Evolutionary conservation across 2,113 vertebrate species (phyloP).

Genomic region (Ictalurus punctatus): DNA sequence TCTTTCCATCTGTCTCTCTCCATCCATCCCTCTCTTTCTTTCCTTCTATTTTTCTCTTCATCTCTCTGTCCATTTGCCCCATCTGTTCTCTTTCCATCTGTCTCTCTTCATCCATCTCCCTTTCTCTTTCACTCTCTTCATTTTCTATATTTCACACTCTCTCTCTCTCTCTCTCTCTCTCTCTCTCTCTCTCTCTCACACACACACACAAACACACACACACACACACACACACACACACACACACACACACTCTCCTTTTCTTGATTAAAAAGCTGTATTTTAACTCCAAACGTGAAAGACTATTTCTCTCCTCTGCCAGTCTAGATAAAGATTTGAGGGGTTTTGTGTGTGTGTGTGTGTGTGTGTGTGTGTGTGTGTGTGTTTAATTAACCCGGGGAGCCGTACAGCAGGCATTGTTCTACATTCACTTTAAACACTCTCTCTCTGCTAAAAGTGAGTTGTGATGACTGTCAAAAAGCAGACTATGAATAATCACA

Average conservation of each 20-base stretch:
- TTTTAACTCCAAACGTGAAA: neutral
- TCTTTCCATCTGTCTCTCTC: neutral
- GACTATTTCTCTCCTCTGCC: neutral
- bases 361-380: neutral
- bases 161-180: neutral
- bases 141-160: neutral
- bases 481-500: neutral
- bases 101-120: neutral
- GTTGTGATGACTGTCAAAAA: slow-evolving; percentile 17
- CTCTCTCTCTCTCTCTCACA: neutral
- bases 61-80: neutral
- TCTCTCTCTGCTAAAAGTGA: neutral
- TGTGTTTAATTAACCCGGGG: neutral
- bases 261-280: neutral
- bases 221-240: neutral
- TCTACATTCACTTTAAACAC: slow-evolving; percentile 4
- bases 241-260: neutral
- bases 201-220: neutral
- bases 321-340: neutral
- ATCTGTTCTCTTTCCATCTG: neutral
- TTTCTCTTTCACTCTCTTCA: neutral
- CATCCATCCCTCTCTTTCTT: neutral
- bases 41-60: too few relatives aligned
- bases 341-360: too few relatives aligned
- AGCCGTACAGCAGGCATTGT: neutral